Percentiles rank a stretch among this genome's conserved stretches.
phyloP scores from a whole-genome alignment of 2,888 invertebrate species.

The Scelioninae gen. 1 region DNA sequence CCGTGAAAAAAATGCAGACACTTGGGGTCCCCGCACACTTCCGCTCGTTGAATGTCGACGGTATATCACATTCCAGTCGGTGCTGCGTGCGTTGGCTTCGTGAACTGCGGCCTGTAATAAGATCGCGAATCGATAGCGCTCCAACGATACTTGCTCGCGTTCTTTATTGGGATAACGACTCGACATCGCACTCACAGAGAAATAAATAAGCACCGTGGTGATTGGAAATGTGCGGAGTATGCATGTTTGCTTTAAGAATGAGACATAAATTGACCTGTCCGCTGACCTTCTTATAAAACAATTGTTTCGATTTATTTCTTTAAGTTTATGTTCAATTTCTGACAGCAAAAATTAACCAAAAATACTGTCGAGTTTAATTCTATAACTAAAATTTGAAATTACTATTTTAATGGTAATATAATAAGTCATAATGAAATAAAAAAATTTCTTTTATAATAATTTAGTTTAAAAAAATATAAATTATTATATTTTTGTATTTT shows the following conservation, averaged over 20 bases:
- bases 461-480: too few species aligned
- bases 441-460: too few species aligned
- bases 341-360: too few species aligned
- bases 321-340: too few species aligned
- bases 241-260: slow-evolving; percentile 11
- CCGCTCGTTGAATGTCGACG: slow-evolving; percentile 49
- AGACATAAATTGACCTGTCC: slow-evolving; percentile 30
- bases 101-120: slow-evolving; percentile 36
- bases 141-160: slow-evolving; percentile 70
- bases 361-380: too few species aligned
- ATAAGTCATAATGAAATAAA: too few species aligned
- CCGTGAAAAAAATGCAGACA: slow-evolving; percentile 69
- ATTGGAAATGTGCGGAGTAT: slow-evolving; percentile 43
- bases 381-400: too few species aligned
- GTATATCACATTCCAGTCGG: slow-evolving; percentile 55
- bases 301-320: background rate
- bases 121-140: slow-evolving; percentile 65
- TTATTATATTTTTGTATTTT: too few species aligned
- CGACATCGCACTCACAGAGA: slow-evolving; percentile 8
- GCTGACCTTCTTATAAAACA: slow-evolving; percentile 27
- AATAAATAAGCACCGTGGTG: slow-evolving; percentile 35
- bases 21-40: slow-evolving; percentile 56
- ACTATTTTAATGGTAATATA: too few species aligned
- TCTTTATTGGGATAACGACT: slow-evolving; percentile 26
- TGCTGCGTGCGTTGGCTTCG: slow-evolving; percentile 38